Percentiles rank a stretch among this genome's conserved stretches.
These are phyloP conservation scores for Beaufortia kweichowensis DNA, from an alignment of 2,113 vertebrate genomes.

Conservation along the genomic window DNA sequence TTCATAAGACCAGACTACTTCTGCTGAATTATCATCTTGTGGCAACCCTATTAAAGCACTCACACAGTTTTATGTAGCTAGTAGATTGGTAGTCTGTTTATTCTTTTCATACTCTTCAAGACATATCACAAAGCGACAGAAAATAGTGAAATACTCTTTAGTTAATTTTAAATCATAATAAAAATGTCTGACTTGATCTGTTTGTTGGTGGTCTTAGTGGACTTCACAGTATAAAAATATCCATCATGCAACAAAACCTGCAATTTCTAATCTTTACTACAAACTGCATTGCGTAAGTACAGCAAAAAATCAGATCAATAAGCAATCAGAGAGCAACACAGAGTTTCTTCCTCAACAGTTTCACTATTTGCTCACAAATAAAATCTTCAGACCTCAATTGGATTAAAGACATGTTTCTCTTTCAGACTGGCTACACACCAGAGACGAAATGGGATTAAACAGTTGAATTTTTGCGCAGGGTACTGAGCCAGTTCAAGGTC, in stretches of 20 bases:
- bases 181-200: too few relatives aligned
- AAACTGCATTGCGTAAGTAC: conserved; percentile 12
- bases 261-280: conserved; percentile 25
- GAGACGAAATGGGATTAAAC: too few relatives aligned
- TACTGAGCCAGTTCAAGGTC: conserved; percentile 10
- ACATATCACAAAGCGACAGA: too few relatives aligned
- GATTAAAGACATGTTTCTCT: conserved; percentile 33
- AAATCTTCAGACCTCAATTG: neutral
- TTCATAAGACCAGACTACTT: neutral
- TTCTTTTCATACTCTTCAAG: too few relatives aligned
- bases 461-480: conserved; percentile 19
- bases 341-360: conserved; percentile 34
- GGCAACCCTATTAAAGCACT: too few relatives aligned
- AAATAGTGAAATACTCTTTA: too few relatives aligned
- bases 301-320: conserved; percentile 39
- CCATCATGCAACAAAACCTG: neutral
- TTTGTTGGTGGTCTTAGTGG: too few relatives aligned
- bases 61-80: too few relatives aligned
- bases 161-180: too few relatives aligned
- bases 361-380: conserved; percentile 33
- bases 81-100: too few relatives aligned
- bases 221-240: too few relatives aligned
- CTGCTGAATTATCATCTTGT: too few relatives aligned
- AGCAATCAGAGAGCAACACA: conserved; percentile 35
- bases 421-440: conserved; percentile 22